Evolutionary conservation across 2,113 vertebrate genomes (phyloP).

Genomic region (Epinephelus lanceolatus): DNA sequence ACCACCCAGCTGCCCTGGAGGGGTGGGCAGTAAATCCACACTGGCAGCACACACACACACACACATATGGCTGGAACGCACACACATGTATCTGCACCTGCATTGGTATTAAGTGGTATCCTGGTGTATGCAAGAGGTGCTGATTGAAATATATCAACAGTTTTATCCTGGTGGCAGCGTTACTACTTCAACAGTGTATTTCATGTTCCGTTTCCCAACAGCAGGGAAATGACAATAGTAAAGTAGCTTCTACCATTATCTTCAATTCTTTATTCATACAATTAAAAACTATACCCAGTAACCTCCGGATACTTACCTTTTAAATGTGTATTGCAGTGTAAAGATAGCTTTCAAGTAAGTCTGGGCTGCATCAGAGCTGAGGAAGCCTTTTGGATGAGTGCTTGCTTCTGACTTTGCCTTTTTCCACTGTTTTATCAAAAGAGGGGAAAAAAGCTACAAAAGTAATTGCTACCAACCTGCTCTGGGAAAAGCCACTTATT

Average conservation of each 20-base stretch:
- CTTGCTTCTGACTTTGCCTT: not conserved
- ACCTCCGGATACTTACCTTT: not conserved
- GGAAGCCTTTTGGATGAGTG: not conserved
- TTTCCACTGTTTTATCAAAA: not conserved
- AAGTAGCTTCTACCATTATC: not conserved
- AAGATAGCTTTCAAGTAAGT: not conserved
- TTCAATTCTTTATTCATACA: not conserved
- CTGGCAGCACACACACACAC: slow-evolving; percentile 40
- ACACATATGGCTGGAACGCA: slow-evolving; percentile 40
- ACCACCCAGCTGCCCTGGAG: slow-evolving; percentile 70
- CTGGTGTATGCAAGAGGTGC: slow-evolving; percentile 18
- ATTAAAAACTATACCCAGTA: not conserved
- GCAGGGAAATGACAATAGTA: not conserved
- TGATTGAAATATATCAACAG: slow-evolving; percentile 67
- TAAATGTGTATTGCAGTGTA: not conserved
- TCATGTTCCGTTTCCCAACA: slow-evolving; percentile 1
- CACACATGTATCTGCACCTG: slow-evolving; percentile 61
- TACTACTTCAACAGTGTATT: slow-evolving; percentile 13
- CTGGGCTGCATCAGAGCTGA: not conserved
- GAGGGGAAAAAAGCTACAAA: not conserved
- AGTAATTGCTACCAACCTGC: not conserved
- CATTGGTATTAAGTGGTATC: slow-evolving; percentile 41
- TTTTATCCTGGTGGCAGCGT: slow-evolving; percentile 25
- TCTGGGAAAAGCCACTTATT: not conserved
- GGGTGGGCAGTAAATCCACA: slow-evolving; percentile 72